Evolutionary conservation across 2,888 invertebrate species (phyloP), one percentile per base, ranked within the genome.

Genomic region (Drosophila maculinotata): DNA sequence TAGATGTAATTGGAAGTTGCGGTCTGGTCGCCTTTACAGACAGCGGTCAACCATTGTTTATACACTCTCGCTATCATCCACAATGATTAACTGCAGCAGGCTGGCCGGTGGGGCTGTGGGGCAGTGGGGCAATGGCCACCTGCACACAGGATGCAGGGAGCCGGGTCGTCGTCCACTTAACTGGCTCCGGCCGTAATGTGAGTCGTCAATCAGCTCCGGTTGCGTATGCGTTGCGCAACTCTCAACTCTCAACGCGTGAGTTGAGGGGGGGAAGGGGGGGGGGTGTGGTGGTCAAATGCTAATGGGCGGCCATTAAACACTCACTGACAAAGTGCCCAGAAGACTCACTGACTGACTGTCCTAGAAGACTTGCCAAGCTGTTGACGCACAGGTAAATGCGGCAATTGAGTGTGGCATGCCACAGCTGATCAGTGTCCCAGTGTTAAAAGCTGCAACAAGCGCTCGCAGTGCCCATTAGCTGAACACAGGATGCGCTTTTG

Each of bases 181-280:
- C 75, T 75, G 54, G 48, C 64, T 51, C 60, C 47, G 51, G 42
- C 91, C 89, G 72, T 85, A 91, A 45, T 85, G 51, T 17, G 74
- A 74, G 54, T 89, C 88, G 54, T 88, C 80, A 56, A 90, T 80
- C 63, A 87, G 69, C 28, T 68, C 64, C 8, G 75, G 79, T 88
- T 97, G 97, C 1, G 97, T 96, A 0, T 95, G 95, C 1, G 95
- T 93, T 0, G 97, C 31, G 97, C 84, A 94, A 95, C 28, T 93
- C 53, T 30, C 33, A 59, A 35, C 49, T 49, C 51, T 17, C 36
- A 7, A 26, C 26, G 42, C 52, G n/a, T n/a, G n/a, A n/a, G n/a
- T n/a, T n/a, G n/a, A n/a, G n/a, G n/a, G n/a, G n/a, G n/a, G n/a
- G n/a, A n/a, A n/a, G 23, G 54, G 31, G 10, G 39, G 41, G 12